Evolutionary conservation across 2,888 invertebrate genomes (phyloP).

Genomic region (Sylvicola cinctus): DNA sequence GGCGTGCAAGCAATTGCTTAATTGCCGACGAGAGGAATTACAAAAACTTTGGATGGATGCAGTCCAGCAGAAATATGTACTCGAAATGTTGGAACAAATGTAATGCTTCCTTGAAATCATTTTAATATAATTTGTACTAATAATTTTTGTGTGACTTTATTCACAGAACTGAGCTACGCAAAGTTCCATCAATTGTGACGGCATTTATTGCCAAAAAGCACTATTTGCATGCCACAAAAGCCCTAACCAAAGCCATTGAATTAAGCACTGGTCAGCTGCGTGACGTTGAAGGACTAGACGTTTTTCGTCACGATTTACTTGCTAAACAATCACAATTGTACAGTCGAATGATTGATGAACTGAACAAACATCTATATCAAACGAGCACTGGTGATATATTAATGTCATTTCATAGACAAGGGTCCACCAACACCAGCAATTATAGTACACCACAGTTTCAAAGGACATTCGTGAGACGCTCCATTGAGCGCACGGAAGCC

Average conservation of each 20-base stretch:
- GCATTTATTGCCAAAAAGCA: constrained; percentile 47
- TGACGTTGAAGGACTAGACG: constrained; percentile 65
- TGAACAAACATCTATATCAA: constrained; percentile 49
- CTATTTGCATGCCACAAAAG: constrained; percentile 68
- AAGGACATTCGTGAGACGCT: constrained; percentile 33
- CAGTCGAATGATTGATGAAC: constrained; percentile 43
- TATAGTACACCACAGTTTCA: constrained; percentile 30
- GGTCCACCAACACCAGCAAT: constrained; percentile 32
- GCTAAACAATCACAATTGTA: constrained; percentile 37
- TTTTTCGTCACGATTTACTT: constrained; percentile 56
- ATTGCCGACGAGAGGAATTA: constrained; percentile 81
- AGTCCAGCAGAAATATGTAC: constrained; percentile 82
- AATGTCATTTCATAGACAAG: constrained; percentile 33
- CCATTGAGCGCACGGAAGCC: constrained; percentile 31
- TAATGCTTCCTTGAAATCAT: constrained; percentile 8
- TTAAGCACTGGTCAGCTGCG: constrained; percentile 50
- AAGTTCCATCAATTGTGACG: constrained; percentile 47
- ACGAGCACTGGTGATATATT: constrained; percentile 32
- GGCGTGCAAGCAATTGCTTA: constrained; percentile 65
- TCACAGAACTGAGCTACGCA: constrained; percentile 48
- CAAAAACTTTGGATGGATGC: constrained; percentile 88
- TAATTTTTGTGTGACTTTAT: neutral
- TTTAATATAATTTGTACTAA: constrained; percentile 3
- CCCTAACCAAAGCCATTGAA: constrained; percentile 47
- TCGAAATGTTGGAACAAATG: constrained; percentile 76